Conservation (phyloP, 1,140 invertebrate genomes). For the Chironomus tepperi region DNA sequence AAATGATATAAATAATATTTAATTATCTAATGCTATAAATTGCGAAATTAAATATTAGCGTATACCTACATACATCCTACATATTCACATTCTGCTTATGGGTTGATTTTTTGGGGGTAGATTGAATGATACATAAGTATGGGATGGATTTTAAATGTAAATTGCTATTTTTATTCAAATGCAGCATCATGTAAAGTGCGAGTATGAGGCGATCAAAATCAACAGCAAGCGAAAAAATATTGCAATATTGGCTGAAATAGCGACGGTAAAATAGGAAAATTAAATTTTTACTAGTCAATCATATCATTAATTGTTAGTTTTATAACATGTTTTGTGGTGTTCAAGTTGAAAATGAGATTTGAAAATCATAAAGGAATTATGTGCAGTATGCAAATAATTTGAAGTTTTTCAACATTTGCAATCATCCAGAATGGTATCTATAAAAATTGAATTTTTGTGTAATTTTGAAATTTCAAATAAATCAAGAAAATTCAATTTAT, state of each 20-base stretch:
- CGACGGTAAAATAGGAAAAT: neutral
- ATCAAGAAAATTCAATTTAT: too few species aligned
- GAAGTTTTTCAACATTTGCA: too few species aligned
- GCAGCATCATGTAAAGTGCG: neutral
- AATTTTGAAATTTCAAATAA: too few species aligned
- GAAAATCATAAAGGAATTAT: too few species aligned
- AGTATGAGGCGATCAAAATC: neutral
- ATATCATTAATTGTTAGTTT: too few species aligned
- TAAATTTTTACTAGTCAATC: neutral
- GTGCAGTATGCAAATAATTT: too few species aligned
- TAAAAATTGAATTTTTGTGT: too few species aligned
- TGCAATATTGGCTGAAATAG: neutral
- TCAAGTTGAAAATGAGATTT: too few species aligned
- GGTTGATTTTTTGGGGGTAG: neutral
- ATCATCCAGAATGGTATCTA: too few species aligned
- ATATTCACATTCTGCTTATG: neutral
- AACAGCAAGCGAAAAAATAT: neutral
- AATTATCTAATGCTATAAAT: conserved; percentile 14
- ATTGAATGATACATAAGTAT: neutral
- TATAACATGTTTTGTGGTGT: too few species aligned
- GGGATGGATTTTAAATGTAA: neutral
- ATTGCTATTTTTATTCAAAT: neutral
- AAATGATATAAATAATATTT: conserved; percentile 15
- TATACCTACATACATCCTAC: neutral
- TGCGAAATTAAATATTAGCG: conserved; percentile 13